Conservation (phyloP, 2,113 vertebrate genomes). For the Amphilophus citrinellus region DNA sequence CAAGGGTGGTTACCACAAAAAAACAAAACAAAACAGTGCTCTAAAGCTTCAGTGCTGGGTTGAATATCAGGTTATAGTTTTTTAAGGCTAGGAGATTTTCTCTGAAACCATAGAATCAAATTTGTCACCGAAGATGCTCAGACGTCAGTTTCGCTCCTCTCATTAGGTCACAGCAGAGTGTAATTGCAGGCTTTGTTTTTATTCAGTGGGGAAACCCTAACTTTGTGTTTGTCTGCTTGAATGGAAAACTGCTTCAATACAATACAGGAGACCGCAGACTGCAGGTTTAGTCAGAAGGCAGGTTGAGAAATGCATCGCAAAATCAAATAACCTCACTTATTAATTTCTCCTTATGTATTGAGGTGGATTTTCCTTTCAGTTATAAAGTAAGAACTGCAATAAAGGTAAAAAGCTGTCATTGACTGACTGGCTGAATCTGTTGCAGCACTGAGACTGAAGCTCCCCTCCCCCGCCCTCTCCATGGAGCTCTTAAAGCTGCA, state of each 20-base stretch:
- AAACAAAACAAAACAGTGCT: slow-evolving; percentile 21
- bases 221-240: too few species aligned
- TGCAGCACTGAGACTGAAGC: rapidly evolving
- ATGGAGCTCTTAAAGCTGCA: slow-evolving; percentile 18
- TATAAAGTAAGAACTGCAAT: neutral
- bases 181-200: neutral
- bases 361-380: neutral
- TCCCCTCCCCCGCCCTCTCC: neutral
- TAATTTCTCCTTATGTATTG: neutral
- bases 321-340: neutral
- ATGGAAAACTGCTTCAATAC: too few species aligned
- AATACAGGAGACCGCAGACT: neutral
- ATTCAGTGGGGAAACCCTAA: too few species aligned
- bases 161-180: neutral
- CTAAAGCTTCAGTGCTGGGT: neutral
- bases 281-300: neutral
- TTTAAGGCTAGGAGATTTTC: neutral
- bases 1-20: slow-evolving; percentile 11
- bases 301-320: neutral
- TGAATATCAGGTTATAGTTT: slow-evolving; percentile 15
- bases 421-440: neutral
- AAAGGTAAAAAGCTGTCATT: neutral
- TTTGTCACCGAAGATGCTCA: neutral
- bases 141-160: neutral
- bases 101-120: neutral